Evolutionary conservation across 2,888 invertebrate genomes (phyloP).

Genomic region (Liopterus haemorrhoidalis): DNA sequence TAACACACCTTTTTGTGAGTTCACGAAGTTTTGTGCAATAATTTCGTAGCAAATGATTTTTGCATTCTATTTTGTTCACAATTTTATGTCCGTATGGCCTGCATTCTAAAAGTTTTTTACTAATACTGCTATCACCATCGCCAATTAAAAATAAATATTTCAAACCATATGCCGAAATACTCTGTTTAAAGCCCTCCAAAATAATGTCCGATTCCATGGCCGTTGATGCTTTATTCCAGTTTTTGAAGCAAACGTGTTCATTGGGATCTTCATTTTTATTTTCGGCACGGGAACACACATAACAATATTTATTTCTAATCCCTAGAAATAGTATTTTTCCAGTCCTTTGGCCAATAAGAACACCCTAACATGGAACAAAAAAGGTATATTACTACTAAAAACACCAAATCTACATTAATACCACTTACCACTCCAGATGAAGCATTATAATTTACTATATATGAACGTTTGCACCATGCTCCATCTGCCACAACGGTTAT

Average conservation of each 20-base stretch:
- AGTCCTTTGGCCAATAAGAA: constrained; percentile 6
- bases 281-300: constrained; percentile 1
- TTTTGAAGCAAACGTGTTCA: constrained; percentile 26
- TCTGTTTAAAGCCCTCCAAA: constrained; percentile 22
- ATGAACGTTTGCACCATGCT: constrained; percentile 11
- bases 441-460: constrained; percentile 9
- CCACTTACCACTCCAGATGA: constrained; percentile 6
- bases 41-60: constrained; percentile 25
- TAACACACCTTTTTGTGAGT: constrained; percentile 1
- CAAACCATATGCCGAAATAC: constrained; percentile 20
- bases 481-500: constrained; percentile 11
- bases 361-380: constrained; percentile 4
- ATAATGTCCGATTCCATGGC: constrained; percentile 26
- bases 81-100: constrained; percentile 18
- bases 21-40: constrained; percentile 10
- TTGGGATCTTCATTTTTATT: constrained; percentile 9
- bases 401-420: neutral
- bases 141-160: constrained; percentile 23
- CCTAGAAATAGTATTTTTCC: constrained; percentile 9
- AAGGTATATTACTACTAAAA: neutral
- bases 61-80: constrained; percentile 25
- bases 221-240: constrained; percentile 24
- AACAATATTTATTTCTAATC: constrained; percentile 10
- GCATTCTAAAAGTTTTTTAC: constrained; percentile 18
- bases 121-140: constrained; percentile 26